A percentile compares a stretch with the other conserved stretches of the same genome.
Evolutionary conservation across 2,797 vertebrate species (phyloP).

Genomic region (Oophaga sylvatica): DNA sequence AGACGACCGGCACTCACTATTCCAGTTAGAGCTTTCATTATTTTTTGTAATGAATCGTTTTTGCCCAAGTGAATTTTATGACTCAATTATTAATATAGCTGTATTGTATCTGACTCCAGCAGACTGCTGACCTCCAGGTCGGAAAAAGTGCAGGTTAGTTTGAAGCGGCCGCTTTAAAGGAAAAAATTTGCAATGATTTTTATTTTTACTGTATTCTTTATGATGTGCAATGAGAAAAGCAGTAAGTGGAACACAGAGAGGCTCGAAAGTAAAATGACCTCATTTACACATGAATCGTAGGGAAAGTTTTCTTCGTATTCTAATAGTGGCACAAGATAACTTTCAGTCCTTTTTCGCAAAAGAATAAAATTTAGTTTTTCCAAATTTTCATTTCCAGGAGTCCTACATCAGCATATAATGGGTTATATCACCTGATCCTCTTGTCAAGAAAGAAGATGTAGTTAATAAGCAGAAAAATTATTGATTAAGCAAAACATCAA

Average conservation of each 20-base stretch:
- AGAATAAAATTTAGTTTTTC: not conserved
- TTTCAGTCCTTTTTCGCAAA: not conserved
- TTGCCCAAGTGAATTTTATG: constrained; percentile 58
- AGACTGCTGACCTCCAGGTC: constrained; percentile 51
- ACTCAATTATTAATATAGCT: constrained; percentile 61
- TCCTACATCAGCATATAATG: too few relatives aligned
- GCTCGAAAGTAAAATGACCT: constrained; percentile 29
- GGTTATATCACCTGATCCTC: too few relatives aligned
- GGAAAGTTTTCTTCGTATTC: constrained; percentile 30
- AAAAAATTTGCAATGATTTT: constrained; percentile 53
- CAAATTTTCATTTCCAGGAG: too few relatives aligned
- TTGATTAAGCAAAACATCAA: too few relatives aligned
- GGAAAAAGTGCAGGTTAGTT: constrained; percentile 50
- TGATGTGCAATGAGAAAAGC: constrained; percentile 22
- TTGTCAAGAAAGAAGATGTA: too few relatives aligned
- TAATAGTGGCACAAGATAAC: constrained; percentile 6
- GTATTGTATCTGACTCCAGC: constrained; percentile 41
- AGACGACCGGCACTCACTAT: constrained; percentile 4
- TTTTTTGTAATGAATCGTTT: constrained; percentile 55
- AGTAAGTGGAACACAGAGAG: constrained; percentile 43
- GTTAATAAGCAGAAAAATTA: too few relatives aligned
- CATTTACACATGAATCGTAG: constrained; percentile 51
- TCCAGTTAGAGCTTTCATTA: constrained; percentile 53
- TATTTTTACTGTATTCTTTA: not conserved
- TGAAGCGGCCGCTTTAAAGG: constrained; percentile 40